Percentiles rank a stretch among this genome's conserved stretches.
These are phyloP conservation scores for Paramormyrops hopkinsi DNA, from an alignment of 2,797 vertebrate genomes.

Conservation along the genomic window DNA sequence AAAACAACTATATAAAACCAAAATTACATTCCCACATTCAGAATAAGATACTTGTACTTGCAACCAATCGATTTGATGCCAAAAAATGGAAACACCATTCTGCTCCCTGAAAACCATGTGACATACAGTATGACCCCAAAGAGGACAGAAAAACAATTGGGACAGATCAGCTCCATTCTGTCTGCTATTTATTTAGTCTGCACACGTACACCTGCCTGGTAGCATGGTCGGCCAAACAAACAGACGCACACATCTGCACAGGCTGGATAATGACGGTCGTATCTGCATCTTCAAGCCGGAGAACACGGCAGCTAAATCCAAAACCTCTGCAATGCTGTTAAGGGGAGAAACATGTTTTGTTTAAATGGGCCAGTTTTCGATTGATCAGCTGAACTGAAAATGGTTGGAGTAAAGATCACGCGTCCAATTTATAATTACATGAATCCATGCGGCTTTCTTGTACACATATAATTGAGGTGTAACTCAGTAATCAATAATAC, in stretches of 20 bases:
- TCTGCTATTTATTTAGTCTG: not conserved
- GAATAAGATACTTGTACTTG: not conserved
- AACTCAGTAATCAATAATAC: constrained; percentile 74
- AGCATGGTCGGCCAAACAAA: not conserved
- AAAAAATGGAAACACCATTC: not conserved
- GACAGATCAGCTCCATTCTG: not conserved
- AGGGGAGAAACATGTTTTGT: not conserved
- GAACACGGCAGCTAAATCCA: not conserved
- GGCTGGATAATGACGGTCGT: not conserved
- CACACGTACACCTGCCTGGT: not conserved
- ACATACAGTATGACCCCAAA: not conserved
- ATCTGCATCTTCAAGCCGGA: not conserved
- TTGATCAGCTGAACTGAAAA: not conserved
- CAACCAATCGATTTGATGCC: not conserved
- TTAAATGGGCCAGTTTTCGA: constrained; percentile 67
- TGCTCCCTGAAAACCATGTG: not conserved
- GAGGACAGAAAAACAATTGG: not conserved
- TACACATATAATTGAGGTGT: constrained; percentile 67
- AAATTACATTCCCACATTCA: not conserved
- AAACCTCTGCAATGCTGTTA: not conserved
- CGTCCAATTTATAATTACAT: constrained; percentile 67
- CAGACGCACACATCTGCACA: not conserved
- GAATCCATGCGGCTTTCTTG: constrained; percentile 70
- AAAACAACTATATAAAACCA: not conserved
- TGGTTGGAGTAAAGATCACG: constrained; percentile 42